A percentile compares a stretch with the other conserved stretches of the same genome.
Conservation (phyloP, 2,888 invertebrate species). For the Amphimallon solstitiale region DNA sequence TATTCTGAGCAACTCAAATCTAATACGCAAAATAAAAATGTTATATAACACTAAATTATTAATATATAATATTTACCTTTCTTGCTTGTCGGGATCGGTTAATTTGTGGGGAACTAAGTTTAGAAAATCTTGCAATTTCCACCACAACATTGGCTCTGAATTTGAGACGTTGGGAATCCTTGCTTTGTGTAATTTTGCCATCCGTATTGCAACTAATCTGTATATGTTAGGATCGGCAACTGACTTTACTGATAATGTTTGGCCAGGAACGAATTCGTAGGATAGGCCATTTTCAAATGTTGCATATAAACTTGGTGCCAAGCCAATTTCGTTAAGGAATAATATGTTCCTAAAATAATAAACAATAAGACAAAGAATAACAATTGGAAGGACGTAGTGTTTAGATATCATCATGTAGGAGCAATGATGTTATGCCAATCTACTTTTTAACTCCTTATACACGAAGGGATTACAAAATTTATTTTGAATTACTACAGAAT, state of each 20-base stretch:
- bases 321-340: conserved; percentile 75
- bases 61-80: conserved; percentile 66
- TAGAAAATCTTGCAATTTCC: conserved; percentile 78
- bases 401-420: too few relatives aligned
- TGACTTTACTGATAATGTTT: conserved; percentile 74
- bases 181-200: conserved; percentile 86
- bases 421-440: too few relatives aligned
- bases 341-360: conserved; percentile 64
- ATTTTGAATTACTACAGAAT: too few relatives aligned
- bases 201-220: conserved; percentile 78
- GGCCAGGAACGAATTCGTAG: conserved; percentile 88
- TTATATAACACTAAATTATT: not conserved
- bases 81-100: conserved; percentile 73
- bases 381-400: not conserved
- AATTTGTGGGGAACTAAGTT: conserved; percentile 78
- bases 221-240: conserved; percentile 75
- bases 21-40: conserved; percentile 58
- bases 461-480: too few relatives aligned
- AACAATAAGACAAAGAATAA: not conserved
- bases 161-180: conserved; percentile 52
- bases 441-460: too few relatives aligned
- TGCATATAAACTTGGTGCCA: conserved; percentile 89
- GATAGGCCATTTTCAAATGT: conserved; percentile 94
- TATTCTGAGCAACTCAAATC: conserved; percentile 75
- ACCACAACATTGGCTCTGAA: conserved; percentile 77